Evolutionary conservation across 2,888 invertebrate genomes (phyloP).

Genomic region (Pristionchus maxplancki): DNA sequence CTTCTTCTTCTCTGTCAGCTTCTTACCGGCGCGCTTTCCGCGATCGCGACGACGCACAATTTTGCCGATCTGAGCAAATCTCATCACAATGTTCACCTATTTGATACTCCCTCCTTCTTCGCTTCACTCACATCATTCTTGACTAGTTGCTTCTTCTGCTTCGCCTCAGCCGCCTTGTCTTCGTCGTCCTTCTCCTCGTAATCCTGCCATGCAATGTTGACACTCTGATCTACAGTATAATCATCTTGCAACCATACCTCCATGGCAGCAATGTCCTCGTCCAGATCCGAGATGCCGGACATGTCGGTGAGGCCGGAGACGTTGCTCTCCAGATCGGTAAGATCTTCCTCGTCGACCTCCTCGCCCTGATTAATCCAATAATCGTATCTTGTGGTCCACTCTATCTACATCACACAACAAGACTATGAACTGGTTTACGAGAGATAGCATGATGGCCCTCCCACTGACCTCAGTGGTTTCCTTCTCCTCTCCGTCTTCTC

Average conservation of each 20-base stretch:
- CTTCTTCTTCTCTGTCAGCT: constrained; percentile 64
- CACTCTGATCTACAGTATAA: not conserved
- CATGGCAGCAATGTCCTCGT: constrained; percentile 61
- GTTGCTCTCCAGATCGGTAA: constrained; percentile 72
- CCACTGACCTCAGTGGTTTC: constrained; percentile 57
- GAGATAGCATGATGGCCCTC: no score
- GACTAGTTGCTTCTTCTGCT: constrained; percentile 39
- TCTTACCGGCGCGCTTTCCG: constrained; percentile 70
- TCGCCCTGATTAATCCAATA: constrained; percentile 52
- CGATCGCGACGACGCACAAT: constrained; percentile 55
- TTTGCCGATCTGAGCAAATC: not conserved
- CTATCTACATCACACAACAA: no score
- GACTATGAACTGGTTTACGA: no score
- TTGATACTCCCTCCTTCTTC: not conserved
- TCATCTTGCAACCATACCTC: constrained; percentile 50
- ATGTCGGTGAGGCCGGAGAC: constrained; percentile 71
- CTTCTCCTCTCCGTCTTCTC: constrained; percentile 54
- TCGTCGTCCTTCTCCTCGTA: constrained; percentile 49
- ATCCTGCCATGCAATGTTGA: not conserved
- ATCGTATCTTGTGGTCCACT: no score
- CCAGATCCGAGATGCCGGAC: constrained; percentile 73
- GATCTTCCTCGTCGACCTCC: constrained; percentile 63
- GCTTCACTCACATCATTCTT: constrained; percentile 15
- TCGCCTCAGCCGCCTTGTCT: constrained; percentile 47
- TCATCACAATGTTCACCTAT: not conserved